Base-by-base conservation (phyloP, 2,113 vertebrate species). In the Cacatua alba region DNA sequence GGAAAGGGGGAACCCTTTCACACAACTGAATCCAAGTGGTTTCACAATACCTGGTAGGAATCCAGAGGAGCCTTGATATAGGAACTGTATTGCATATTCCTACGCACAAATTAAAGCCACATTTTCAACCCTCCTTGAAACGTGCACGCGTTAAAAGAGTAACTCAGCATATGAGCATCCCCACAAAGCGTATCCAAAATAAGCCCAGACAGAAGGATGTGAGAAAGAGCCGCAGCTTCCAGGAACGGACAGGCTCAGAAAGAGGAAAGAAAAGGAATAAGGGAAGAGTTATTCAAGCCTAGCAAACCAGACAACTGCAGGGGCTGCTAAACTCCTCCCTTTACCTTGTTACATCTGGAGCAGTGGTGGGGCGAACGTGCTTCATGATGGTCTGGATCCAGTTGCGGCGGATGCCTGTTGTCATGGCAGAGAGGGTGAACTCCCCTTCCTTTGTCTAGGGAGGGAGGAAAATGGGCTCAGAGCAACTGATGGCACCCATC, bases 371-470 rank as follows among this genome's bases (percentile, higher is more conserved):
- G 20, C 98, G 99, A 64, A 99, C 98, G 2, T 99, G 99, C 96
- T 99, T 99, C 98, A 99, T 98, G 93, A 99, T 99, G 89, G 99
- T 99, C 97, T 99, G 99, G 96, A 99, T 99, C 99, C 99, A 99
- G 96, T 99, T 99, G 94, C 99, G 98, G 10, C 99, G 99, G 96
- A 99, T 99, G 80, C 99, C 99, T 7, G 99, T 99, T 0, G 99
- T 99, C 99, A 99, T 99, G 52, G 99, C 99, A 2, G 99, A 99
- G 90, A 99, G 98, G 13, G 98, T 99, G 96, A 99, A 99, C 13
- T 98, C 97, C 24, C 98, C 98, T 82, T 99, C 99, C 96, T 99
- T 99, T 11, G 99, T 99, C 99, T 99, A 63, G 6, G 59, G 7
- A 77, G 79, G 85, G 89, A 74, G 51, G 8, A 51, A 31, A 12